Percentiles rank a stretch among this genome's conserved stretches.
Evolutionary conservation across 2,888 invertebrate species (phyloP).

Genomic region (Drosophila tanythrix): DNA sequence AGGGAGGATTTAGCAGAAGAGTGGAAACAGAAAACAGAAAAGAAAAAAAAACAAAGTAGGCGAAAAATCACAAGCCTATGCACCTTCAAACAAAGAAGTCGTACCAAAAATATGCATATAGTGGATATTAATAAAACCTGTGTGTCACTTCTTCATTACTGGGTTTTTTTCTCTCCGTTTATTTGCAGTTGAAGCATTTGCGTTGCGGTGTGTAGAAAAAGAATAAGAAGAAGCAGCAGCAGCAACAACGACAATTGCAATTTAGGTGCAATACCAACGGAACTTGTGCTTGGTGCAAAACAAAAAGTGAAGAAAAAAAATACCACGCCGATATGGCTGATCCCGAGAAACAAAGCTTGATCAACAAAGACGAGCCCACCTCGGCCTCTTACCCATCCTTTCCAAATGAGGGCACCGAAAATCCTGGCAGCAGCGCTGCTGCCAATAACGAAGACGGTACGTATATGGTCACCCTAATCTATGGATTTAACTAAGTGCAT

Average conservation of each 20-base stretch:
- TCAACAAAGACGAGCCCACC: conserved; percentile 77
- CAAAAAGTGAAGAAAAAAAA: conserved; percentile 11
- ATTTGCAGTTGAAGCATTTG: conserved; percentile 69
- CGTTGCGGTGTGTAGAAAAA: conserved; percentile 55
- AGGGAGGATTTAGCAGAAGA: conserved; percentile 70
- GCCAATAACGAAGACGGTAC: conserved; percentile 68
- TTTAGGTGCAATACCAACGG: conserved; percentile 56
- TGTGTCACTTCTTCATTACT: conserved; percentile 14
- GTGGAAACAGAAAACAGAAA: conserved; percentile 28
- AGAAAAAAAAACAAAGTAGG: conserved; percentile 51
- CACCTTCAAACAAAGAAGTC: conserved; percentile 67
- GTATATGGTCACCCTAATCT: conserved; percentile 37
- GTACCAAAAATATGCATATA: conserved; percentile 34
- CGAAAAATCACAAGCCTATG: conserved; percentile 47
- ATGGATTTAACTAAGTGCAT: conserved; percentile 49
- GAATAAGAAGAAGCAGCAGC: conserved; percentile 31
- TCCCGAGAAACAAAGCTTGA: conserved; percentile 83
- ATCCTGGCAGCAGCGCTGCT: conserved; percentile 62
- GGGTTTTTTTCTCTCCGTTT: conserved; percentile 13
- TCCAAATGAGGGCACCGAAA: conserved; percentile 63
- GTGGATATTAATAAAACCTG: conserved; percentile 31
- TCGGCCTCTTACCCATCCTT: conserved; percentile 72
- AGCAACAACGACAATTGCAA: conserved; percentile 46
- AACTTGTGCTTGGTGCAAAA: conserved; percentile 39
- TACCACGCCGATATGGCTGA: conserved; percentile 77